Conservation (phyloP, 2,113 vertebrate species). For the Nycticorax nycticorax region DNA sequence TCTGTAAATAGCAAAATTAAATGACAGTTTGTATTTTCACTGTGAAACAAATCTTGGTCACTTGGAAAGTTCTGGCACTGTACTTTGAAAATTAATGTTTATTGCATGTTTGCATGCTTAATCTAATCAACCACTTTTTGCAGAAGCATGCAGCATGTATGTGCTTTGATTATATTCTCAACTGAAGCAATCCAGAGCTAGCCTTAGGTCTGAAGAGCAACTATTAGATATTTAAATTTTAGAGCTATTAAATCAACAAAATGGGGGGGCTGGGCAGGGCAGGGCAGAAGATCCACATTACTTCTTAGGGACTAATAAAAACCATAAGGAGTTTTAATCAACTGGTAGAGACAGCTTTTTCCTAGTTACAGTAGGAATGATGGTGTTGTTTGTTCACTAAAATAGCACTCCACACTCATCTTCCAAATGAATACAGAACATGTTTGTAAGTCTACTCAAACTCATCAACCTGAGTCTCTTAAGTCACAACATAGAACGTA, state of each 20-base stretch:
- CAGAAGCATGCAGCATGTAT: background rate
- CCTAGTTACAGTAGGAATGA: background rate
- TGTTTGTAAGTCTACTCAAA: background rate
- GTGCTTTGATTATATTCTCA: no score
- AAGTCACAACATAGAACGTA: background rate
- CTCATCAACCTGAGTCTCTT: background rate
- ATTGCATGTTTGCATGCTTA: background rate
- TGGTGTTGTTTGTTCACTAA: background rate
- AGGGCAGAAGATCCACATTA: background rate
- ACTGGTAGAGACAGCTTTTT: background rate
- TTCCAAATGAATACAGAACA: fast-evolving
- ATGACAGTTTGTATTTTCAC: background rate
- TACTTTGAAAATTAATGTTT: background rate
- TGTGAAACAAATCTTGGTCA: background rate
- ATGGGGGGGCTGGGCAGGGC: background rate
- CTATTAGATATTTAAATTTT: background rate
- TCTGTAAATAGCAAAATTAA: background rate
- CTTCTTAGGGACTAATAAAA: background rate
- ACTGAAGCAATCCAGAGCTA: background rate
- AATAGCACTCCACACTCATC: background rate
- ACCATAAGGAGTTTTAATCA: background rate
- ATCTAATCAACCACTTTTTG: background rate
- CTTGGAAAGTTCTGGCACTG: background rate
- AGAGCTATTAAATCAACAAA: background rate
- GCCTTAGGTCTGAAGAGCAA: background rate